Evolutionary conservation across 2,113 vertebrate genomes (phyloP).

Genomic region (Bufo gargarizans): DNA sequence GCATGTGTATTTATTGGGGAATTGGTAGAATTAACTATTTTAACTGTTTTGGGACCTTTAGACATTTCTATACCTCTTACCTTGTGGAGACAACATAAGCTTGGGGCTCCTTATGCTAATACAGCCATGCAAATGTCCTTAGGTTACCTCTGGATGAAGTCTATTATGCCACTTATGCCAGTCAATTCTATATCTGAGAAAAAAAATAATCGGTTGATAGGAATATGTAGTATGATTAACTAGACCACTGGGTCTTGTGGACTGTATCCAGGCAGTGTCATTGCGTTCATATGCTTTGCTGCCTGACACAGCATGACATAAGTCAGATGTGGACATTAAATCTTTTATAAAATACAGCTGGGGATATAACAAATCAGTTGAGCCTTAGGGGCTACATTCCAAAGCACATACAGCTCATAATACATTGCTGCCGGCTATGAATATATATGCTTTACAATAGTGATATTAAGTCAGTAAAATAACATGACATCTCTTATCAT

Average conservation of each 20-base stretch:
- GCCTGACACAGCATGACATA: constrained; percentile 38
- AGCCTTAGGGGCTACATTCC: constrained; percentile 49
- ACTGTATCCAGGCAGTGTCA: background rate
- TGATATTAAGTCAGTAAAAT: constrained; percentile 21
- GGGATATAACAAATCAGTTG: constrained; percentile 7
- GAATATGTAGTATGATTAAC: background rate
- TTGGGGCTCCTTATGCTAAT: background rate
- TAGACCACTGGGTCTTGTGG: background rate
- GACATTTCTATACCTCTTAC: no score
- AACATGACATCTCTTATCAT: constrained; percentile 29
- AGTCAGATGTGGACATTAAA: background rate
- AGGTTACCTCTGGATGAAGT: background rate
- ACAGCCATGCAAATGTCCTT: background rate
- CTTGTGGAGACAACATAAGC: no score
- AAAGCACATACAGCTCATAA: constrained; percentile 34
- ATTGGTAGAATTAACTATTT: no score
- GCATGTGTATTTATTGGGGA: no score
- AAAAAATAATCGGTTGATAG: background rate
- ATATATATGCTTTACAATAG: constrained; percentile 24
- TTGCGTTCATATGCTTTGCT: background rate
- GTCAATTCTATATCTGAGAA: background rate
- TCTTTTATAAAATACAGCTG: constrained; percentile 29
- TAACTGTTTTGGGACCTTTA: no score
- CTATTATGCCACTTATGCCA: background rate
- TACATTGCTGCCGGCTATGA: constrained; percentile 17